phyloP scores from a whole-genome alignment of 1,140 invertebrate genomes.

The Eufriesea mexicana region DNA sequence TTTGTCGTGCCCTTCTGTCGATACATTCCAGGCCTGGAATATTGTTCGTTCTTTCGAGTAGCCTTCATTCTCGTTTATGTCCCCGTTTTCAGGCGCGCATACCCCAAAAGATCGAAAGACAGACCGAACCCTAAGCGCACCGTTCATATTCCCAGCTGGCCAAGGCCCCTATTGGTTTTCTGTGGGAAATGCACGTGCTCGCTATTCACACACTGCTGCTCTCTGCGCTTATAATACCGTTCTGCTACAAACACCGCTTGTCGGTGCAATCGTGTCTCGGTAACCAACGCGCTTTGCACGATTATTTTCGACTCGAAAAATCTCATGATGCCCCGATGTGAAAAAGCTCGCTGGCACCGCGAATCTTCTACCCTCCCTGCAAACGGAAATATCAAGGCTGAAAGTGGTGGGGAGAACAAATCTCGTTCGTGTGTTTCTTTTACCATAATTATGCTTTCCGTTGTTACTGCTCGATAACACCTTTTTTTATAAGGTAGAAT shows the following conservation, averaged over 20 bases:
- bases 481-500: background rate
- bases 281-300: slow-evolving; percentile 15
- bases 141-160: slow-evolving; percentile 70
- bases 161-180: slow-evolving; percentile 75
- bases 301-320: slow-evolving; percentile 33
- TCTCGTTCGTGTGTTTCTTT: too few relatives aligned
- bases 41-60: slow-evolving; percentile 43
- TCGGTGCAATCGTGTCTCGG: slow-evolving; percentile 31
- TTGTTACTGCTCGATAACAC: background rate
- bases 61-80: slow-evolving; percentile 39
- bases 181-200: slow-evolving; percentile 81
- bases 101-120: slow-evolving; percentile 52
- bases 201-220: slow-evolving; percentile 79
- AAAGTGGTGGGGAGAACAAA: background rate
- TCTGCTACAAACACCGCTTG: slow-evolving; percentile 57
- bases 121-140: slow-evolving; percentile 46
- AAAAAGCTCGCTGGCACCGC: background rate
- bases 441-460: too few relatives aligned
- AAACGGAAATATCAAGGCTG: slow-evolving; percentile 14
- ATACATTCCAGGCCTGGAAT: slow-evolving; percentile 18
- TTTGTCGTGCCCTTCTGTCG: slow-evolving; percentile 40
- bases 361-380: background rate
- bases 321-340: background rate
- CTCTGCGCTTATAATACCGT: slow-evolving; percentile 64
- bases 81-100: slow-evolving; percentile 20